Evolutionary conservation across 2,888 invertebrate species (phyloP), one percentile per base, ranked within the genome.

Genomic region (Ferdinandea cuprea): DNA sequence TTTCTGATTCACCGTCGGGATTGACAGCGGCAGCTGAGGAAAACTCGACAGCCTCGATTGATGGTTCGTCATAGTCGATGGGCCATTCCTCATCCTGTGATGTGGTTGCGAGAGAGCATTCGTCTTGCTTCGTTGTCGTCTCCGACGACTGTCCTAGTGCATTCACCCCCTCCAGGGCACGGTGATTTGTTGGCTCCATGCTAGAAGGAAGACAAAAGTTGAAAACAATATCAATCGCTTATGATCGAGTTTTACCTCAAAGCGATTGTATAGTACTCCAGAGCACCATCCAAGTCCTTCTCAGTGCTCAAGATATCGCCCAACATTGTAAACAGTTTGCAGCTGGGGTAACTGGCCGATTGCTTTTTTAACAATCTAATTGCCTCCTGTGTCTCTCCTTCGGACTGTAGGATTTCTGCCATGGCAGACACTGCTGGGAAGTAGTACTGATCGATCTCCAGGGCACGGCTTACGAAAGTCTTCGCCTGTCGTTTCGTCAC

Each of bases 391-490:
- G 93, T 92, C 37, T 93, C 92, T 85, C 93, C 93, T 86, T 94
- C 94, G 86, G 93, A 93, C 86, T 94, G 94, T 52, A 94, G 93
- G 76, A 95, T 93, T 87, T 95, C 94, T 3, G 94, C 94, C 87
- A 96, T 91, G 37, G 95, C 91, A 85, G 94, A 94, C 1, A 96
- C 94, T 1, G 96, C 95, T 0, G 95, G 94, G 19, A 94, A 91
- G 89, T 95, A 94, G n/a, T 92, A 92, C 65, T 94, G 94, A 88
- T 96, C 96, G 83, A 94, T 92, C 74, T 93, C 92, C 52, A 96
- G 91, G 0, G 96, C 95, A 87, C 94, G 94, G 88, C 95, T 95
- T 52, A 96, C 90, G 40, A 95, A 92, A 59, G 93, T 93, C 87
- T 94, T 94, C 0, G 95, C 95, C 89, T 94, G 93, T 37, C 87